Evolutionary conservation across 2,888 invertebrate species (phyloP), one percentile per base, ranked within the genome.

Genomic region (Eupithecia inturbata): DNA sequence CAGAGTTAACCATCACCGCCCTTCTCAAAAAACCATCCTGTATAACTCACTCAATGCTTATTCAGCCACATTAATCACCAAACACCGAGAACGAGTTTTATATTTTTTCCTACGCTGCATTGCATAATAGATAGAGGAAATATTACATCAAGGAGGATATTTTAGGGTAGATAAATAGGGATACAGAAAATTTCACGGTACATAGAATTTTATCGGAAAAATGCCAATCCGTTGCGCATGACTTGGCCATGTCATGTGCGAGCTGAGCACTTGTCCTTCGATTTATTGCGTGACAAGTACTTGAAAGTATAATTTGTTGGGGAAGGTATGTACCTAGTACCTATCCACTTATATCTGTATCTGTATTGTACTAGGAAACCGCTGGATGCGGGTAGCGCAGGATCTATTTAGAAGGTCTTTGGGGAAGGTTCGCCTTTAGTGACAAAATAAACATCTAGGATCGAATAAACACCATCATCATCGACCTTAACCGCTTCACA

Each of bases 151-250:
- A 26, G 26, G 19, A 62, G 19, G 28, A 16, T 62, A 62, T 31
- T 31, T 0, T 31, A 62, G 62, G 31, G 62, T 14, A 36, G 36
- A 31, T n/a, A 36, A 64, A 33, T 36, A 22, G 33, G 2, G 36
- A 64, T n/a, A 62, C 36, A 36, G n/a, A 36, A 10, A 62, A 70
- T 67, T 71, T 67, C 62, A 71, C 67, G 60, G 66, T 16, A 45
- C 60, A 62, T 22, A 10, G 60, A 60, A 41, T 57, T 45, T 71
- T 67, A 60, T 57, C 33, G 57, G 57, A 9, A 19, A 36, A 26
- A 36, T 36, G 22, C 41, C 60, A 28, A 60, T 71, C 41, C 31
- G 31, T 67, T 60, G 41, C 57, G 60, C 71, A 60, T 67, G 66
- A 45, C n/a, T 70, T 19, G 64, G n/a, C 28, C n/a, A 36, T 14